Conservation (phyloP, 2,113 vertebrate species). For the Struthio camelus region DNA sequence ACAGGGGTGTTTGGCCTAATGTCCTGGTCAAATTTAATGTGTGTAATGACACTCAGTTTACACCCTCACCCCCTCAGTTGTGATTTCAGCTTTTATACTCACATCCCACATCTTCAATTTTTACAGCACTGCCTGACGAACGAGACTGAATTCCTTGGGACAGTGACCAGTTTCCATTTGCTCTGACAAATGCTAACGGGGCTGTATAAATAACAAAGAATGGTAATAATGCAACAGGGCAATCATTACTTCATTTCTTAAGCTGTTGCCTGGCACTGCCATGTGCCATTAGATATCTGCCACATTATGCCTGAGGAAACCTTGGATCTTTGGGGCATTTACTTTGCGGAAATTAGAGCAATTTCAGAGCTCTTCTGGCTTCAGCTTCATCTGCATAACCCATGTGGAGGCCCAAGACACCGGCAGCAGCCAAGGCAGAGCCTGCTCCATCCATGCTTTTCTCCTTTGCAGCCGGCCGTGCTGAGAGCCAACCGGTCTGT, state of each 20-base stretch:
- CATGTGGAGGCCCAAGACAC: rapidly evolving
- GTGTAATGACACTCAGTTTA: neutral
- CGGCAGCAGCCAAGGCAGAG: neutral
- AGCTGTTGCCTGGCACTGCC: conserved; percentile 23
- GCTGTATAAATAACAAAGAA: conserved; percentile 32
- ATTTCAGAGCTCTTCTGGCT: neutral
- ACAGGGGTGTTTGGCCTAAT: neutral
- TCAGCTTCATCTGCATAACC: rapidly evolving
- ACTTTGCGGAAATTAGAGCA: conserved; percentile 5
- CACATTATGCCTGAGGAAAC: neutral
- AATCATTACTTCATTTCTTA: neutral
- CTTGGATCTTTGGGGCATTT: conserved; percentile 6
- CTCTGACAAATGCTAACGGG: neutral
- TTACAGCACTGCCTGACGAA: neutral
- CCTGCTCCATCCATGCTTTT: rapidly evolving
- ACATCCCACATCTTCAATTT: neutral
- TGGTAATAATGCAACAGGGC: neutral
- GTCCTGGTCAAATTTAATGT: neutral
- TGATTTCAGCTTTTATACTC: neutral
- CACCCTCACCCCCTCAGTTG: neutral
- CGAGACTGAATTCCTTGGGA: conserved; percentile 12
- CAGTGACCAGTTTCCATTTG: neutral
- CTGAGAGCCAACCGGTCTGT: neutral
- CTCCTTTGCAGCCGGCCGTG: rapidly evolving
- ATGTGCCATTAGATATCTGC: neutral